Base-by-base conservation (phyloP, 2,888 invertebrate species). In the Morpho deidamia region DNA sequence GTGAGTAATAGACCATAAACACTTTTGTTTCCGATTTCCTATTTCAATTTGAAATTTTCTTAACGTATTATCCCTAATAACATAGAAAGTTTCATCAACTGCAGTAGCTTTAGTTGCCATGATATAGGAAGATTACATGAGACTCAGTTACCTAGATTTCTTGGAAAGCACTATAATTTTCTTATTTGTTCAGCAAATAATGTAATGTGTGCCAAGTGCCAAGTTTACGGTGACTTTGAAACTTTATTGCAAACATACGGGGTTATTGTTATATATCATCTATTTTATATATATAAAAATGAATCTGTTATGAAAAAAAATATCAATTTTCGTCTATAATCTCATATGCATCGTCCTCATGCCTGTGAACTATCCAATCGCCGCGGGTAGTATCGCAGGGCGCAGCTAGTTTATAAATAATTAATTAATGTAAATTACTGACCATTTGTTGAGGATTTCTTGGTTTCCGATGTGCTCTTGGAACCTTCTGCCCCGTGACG, bases 361-460 rank as follows among this genome's bases (percentile, higher is more conserved):
- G n/a, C n/a, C n/a, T 14, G 4, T 14, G 4, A 14, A 14, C 14
- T 14, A 14, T 4, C 14, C 4, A 14, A 2, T 14, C 14, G 14
- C 14, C 14, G 14, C 14, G 4, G 14, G 1, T 14, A 4, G 14
- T 14, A 4, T 4, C 14, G 14, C 23, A 23, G 23, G 1, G 1
- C 23, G 0, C 23, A 23, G 23, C 1, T 23, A 23, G 3, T 23
- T 23, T 23, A 23, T 5, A 23, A 23, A 5, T 5, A 23, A 23
- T 3, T 23, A 23, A 23, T 7, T 11, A 33, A 10, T 39, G 44
- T 33, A 50, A 43, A 44, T 23, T 35, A 91, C 95, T 94, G 77
- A 97, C 97, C 97, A 97, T 97, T 93, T 97, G 97, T 74, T 95
- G 93, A 41, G 96, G 94, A 71, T 93, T 96, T 78, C 96, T 95